These are phyloP conservation scores for Perognathus longimembris DNA, from an alignment of 2,113 vertebrate genomes.

Conservation along the genomic window DNA sequence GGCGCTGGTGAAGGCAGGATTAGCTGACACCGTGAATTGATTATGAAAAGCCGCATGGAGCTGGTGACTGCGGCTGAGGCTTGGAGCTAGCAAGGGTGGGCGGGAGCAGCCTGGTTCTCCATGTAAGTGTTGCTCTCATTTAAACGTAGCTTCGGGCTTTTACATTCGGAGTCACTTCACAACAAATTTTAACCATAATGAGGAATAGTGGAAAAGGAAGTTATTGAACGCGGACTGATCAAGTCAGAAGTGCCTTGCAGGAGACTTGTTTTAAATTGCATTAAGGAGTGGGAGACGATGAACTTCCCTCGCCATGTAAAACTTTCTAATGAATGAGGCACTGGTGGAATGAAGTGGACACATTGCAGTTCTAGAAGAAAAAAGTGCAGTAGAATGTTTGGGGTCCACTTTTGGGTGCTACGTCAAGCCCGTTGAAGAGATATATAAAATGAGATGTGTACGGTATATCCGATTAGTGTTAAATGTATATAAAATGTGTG, in stretches of 20 bases:
- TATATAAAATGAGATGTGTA: neutral
- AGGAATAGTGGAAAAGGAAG: neutral
- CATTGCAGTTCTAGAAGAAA: neutral
- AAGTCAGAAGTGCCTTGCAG: neutral
- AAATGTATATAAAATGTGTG: neutral
- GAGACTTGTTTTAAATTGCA: neutral
- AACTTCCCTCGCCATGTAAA: neutral
- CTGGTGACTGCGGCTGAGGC: neutral
- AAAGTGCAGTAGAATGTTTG: neutral
- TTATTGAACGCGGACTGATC: slow-evolving; percentile 16
- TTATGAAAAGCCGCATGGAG: neutral
- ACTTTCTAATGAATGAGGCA: slow-evolving; percentile 17
- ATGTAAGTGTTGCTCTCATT: slow-evolving; percentile 37
- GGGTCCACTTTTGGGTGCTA: neutral
- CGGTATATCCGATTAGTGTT: neutral
- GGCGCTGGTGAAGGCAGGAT: neutral
- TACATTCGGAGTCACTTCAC: slow-evolving; percentile 26
- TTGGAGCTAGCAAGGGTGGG: neutral
- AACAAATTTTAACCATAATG: slow-evolving; percentile 41
- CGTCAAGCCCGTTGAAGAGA: neutral
- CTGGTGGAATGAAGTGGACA: neutral
- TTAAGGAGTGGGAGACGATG: neutral
- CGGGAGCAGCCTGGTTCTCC: neutral
- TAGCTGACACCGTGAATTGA: neutral
- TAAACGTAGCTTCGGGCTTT: slow-evolving; percentile 43